Evolutionary conservation across 2,797 vertebrate genomes (phyloP).

Genomic region (Oreochromis mossambicus): DNA sequence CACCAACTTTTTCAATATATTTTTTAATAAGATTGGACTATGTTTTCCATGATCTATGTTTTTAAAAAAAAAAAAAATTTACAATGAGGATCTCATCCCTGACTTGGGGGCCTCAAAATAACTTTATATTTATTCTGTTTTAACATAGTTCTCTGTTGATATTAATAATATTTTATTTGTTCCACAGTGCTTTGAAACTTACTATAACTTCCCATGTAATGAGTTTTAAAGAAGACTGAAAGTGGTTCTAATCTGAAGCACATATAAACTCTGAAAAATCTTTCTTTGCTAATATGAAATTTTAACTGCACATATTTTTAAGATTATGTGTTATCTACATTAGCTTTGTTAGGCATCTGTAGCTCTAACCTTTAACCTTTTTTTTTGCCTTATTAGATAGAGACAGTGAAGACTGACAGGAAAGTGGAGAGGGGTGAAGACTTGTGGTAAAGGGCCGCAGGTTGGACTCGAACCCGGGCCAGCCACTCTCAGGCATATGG

Average conservation of each 20-base stretch:
- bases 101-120: neutral
- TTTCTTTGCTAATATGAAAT: neutral
- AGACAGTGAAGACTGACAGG: neutral
- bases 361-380: neutral
- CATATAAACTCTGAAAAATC: neutral
- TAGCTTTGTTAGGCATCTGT: neutral
- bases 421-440: neutral
- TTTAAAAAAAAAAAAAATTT: neutral
- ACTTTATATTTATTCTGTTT: neutral
- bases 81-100: neutral
- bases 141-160: neutral
- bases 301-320: neutral
- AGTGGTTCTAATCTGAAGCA: neutral
- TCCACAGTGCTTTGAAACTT: neutral
- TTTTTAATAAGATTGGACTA: neutral
- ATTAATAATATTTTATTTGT: neutral
- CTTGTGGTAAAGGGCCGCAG: neutral
- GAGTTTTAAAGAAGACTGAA: neutral
- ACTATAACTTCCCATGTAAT: neutral
- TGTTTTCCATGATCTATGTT: neutral
- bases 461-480: neutral
- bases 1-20: neutral
- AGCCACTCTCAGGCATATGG: neutral
- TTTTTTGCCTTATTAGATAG: neutral
- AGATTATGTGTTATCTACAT: neutral